Base-by-base conservation (phyloP, 1,140 invertebrate species). In the Drosophila guanche region DNA sequence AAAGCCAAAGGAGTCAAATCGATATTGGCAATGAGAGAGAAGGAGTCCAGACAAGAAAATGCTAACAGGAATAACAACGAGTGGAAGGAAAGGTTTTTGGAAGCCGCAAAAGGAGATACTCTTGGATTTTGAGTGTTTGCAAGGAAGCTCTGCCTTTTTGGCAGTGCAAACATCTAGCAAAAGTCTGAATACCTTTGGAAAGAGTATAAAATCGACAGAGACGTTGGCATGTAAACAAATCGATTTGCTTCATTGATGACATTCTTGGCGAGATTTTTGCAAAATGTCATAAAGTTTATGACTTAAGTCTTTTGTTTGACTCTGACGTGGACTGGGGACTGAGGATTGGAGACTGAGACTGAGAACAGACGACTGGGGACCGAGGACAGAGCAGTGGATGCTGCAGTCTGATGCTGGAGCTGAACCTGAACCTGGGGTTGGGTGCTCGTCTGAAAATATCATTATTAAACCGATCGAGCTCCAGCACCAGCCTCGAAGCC, bases 241-340 rank as follows among this genome's bases (percentile, higher is more conserved):
- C 89, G 89, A 90, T 90, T 90, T 89, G 89, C 90, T 90, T 90
- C 86, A 90, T 90, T 90, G 89, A 90, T 90, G 85, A 90, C 89
- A 90, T 86, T 90, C 76, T 74, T 88, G 78, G 70, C 65, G 80
- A 83, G 76, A 88, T 80, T 89, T 84, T 80, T 88, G 89, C 89
- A 79, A 89, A 90, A 88, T 90, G 79, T 90, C 89, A 90, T 90
- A 90, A 90, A 90, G 85, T 90, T 90, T 90, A 90, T 90, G 89
- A 90, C 89, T 90, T 90, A 90, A 90, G 89, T 89, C 89, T 89
- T 84, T 89, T 90, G 83, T 88, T 83, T 79, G 84, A 25, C 63
- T 70, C 62, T 60, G 65, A 55, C 59, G 52, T 50, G 42, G 57
- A 41, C 43, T 37, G 42, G 57, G 52, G n/a, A 54, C 40, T 4